These are phyloP conservation scores for Eulemur coronatus DNA, from an alignment of 2,797 vertebrate genomes.

Conservation along the genomic window DNA sequence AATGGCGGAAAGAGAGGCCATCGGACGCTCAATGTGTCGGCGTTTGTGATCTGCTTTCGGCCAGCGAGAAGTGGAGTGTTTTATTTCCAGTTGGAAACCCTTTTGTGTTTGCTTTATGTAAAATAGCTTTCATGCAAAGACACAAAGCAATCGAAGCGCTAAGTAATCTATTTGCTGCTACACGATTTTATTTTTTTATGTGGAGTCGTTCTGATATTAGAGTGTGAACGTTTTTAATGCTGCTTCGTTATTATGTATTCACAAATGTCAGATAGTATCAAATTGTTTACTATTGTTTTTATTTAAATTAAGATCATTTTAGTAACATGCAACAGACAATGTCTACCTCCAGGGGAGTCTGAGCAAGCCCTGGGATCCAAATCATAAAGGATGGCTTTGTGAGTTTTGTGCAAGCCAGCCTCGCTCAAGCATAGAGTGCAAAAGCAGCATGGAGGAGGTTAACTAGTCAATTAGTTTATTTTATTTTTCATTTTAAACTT, in stretches of 20 bases:
- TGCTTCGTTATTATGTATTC: neutral
- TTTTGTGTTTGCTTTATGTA: neutral
- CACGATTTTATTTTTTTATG: neutral
- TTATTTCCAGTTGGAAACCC: conserved; percentile 18
- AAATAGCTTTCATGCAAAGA: neutral
- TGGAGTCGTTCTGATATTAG: neutral
- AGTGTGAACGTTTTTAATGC: neutral
- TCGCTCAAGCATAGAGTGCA: neutral
- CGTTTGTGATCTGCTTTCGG: neutral
- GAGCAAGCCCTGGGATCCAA: neutral
- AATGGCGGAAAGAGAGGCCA: neutral
- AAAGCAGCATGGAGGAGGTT: neutral
- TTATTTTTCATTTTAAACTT: neutral
- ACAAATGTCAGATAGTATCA: neutral
- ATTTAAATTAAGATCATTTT: neutral
- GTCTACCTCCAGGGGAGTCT: neutral
- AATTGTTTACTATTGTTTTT: neutral
- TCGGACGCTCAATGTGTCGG: neutral
- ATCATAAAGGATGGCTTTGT: too few species aligned
- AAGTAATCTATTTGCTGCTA: too few species aligned
- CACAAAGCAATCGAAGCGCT: neutral
- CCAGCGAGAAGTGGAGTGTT: neutral
- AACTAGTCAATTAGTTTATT: neutral
- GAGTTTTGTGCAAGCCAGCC: neutral
- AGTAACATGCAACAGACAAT: neutral